Evolutionary conservation across 1,140 invertebrate genomes (phyloP).

Genomic region (Drosophila equinoxialis): DNA sequence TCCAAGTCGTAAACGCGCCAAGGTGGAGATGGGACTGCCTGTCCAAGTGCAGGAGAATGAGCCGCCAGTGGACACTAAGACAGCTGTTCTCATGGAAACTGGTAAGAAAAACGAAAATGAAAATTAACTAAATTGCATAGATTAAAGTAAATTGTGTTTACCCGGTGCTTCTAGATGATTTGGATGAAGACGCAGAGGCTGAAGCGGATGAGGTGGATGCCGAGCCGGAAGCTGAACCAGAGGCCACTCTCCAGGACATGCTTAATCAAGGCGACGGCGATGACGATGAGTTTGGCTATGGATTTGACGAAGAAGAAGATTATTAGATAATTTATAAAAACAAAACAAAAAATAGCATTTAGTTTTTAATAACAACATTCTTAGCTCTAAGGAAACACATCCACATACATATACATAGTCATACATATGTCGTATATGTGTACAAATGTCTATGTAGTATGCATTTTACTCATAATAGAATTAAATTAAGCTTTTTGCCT

Average conservation of each 20-base stretch:
- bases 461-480: constrained; percentile 50
- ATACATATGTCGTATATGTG: not conserved
- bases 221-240: constrained; percentile 68
- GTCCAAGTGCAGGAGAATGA: constrained; percentile 39
- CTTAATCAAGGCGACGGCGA: constrained; percentile 68
- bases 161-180: constrained; percentile 41
- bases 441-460: constrained; percentile 23
- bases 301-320: constrained; percentile 79
- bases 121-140: too few species aligned
- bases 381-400: not conserved
- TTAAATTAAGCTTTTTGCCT: constrained; percentile 49
- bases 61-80: constrained; percentile 39
- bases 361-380: constrained; percentile 11
- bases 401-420: not conserved
- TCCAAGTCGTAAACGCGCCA: constrained; percentile 64
- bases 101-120: constrained; percentile 21
- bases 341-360: constrained; percentile 26
- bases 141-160: too few species aligned
- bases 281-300: constrained; percentile 78
- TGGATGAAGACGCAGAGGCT: constrained; percentile 51
- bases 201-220: constrained; percentile 57
- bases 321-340: constrained; percentile 39
- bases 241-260: constrained; percentile 80
- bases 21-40: constrained; percentile 66
- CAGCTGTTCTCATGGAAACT: constrained; percentile 46